Evolutionary conservation across 1,140 invertebrate species (phyloP), one percentile per base, ranked within the genome.

Genomic region (Heterodera carotae): DNA sequence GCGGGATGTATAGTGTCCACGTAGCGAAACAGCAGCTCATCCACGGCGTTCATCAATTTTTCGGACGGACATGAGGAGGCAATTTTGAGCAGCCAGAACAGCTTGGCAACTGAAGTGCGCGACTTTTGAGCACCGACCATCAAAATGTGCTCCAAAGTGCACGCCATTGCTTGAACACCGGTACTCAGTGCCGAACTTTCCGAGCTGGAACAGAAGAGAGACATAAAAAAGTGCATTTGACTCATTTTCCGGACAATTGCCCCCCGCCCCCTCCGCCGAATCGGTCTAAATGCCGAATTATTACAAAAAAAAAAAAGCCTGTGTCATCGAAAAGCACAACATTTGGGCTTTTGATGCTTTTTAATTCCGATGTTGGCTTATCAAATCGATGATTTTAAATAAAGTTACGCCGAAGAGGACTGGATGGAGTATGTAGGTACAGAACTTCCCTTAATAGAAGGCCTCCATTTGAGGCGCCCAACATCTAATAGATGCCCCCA

Each of bases 41-140:
- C 83, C 29, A 84, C 33, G 33, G 79, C 10, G 22, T 27, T 22
- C 27, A 75, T 48, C 33, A 81, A 27, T 34, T 74, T 76, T 59
- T 76, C 72, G 64, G 72, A 27, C 4, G 59, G 48, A 22, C 53
- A 69, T 12, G 78, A 71, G 1, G 77, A 69, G 25, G 80, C 59
- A 53, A 81, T 78, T 75, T 79, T 79, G 29, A 79, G n/a, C 25
- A 79, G 59, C 78, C 78, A 79, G 25, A 79, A 71, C 48, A 79
- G n/a, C 60, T 69, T 69, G 43, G 78, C 78, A 8, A 79, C 31
- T 27, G 71, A 70, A 6, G 27, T 43, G 18, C 78, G 78, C 31
- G 78, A 59, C 66, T 80, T 79, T 66, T 71, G 34, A 22, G 48
- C 33, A 4, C 36, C 76, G 62, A 31, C 33, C 81, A 60, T 81